Conservation (phyloP, 1,140 invertebrate species). For the Dryas iulia region DNA sequence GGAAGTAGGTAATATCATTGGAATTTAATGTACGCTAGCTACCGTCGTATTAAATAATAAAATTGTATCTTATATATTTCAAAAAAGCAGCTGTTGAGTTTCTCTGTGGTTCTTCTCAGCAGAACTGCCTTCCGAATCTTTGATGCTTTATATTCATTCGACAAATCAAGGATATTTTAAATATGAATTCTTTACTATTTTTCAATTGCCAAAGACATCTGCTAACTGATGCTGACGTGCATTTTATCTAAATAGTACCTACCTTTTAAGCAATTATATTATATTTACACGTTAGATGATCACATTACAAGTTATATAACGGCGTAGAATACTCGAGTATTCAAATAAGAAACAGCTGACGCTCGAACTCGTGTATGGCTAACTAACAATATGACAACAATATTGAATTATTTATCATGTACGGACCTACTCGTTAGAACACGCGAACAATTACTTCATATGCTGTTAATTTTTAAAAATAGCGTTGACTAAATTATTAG, state of each 20-base stretch:
- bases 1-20: too few relatives aligned
- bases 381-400: neutral
- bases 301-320: neutral
- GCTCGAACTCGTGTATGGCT: constrained; percentile 3
- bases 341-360: constrained; percentile 11
- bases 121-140: too few relatives aligned
- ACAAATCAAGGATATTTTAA: too few relatives aligned
- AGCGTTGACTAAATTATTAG: neutral
- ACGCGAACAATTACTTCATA: neutral
- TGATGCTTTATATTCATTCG: too few relatives aligned
- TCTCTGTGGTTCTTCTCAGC: too few relatives aligned
- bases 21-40: too few relatives aligned
- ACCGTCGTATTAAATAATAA: too few relatives aligned
- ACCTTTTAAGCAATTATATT: neutral
- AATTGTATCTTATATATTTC: too few relatives aligned
- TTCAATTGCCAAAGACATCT: neutral
- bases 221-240: neutral
- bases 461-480: neutral
- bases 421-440: neutral
- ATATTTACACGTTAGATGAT: neutral
- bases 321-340: neutral
- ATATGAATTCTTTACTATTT: too few relatives aligned
- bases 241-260: neutral
- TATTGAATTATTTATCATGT: constrained; percentile 16
- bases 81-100: too few relatives aligned